Evolutionary conservation across 2,888 invertebrate species (phyloP).

Genomic region (Ichneumoninae sp.): DNA sequence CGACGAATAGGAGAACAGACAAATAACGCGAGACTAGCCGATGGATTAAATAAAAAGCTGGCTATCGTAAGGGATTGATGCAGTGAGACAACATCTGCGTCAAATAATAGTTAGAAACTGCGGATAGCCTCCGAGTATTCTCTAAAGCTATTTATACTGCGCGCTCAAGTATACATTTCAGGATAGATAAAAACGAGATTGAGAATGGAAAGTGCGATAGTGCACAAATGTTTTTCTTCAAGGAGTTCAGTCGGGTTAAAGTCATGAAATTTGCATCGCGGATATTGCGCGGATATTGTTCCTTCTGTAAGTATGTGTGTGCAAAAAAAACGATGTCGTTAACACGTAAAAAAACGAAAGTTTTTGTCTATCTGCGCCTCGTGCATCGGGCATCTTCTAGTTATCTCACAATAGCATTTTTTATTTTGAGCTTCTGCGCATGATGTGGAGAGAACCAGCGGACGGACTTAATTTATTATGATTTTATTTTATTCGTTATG

Average conservation of each 20-base stretch:
- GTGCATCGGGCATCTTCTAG: neutral
- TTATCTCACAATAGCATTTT: neutral
- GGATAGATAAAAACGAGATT: neutral
- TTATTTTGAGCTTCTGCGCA: neutral
- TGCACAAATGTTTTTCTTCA: neutral
- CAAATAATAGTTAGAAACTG: neutral
- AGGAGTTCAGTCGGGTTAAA: neutral
- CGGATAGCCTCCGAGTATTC: neutral
- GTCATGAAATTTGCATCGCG: neutral
- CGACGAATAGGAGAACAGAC: constrained; percentile 33
- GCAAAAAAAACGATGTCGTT: too few relatives aligned
- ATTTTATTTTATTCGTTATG: neutral
- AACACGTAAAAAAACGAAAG: neutral
- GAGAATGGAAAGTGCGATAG: neutral
- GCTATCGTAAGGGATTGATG: neutral
- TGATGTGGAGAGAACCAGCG: neutral
- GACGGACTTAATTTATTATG: too few relatives aligned
- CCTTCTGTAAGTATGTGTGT: neutral
- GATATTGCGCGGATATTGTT: neutral
- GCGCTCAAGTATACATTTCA: neutral
- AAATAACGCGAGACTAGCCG: neutral
- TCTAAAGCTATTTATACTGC: neutral
- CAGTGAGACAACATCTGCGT: neutral
- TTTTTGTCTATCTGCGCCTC: neutral
- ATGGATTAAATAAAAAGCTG: neutral